A percentile compares a stretch with the other conserved stretches of the same genome.
Conservation (phyloP, 2,888 invertebrate genomes). For the Eupithecia centaureata region DNA sequence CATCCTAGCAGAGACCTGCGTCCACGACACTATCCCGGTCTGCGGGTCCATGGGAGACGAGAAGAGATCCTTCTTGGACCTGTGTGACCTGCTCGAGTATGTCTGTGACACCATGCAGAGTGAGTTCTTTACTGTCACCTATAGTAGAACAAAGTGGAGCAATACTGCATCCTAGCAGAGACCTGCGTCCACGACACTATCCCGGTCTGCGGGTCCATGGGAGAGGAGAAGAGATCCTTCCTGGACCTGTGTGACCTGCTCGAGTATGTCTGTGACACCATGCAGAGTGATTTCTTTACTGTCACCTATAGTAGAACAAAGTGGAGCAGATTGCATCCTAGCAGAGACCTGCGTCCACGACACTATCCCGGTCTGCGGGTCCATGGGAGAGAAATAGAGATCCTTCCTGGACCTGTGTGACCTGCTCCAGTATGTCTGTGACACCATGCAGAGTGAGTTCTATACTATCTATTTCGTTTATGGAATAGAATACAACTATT, state of each 20-base stretch:
- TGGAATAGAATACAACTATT: too few species aligned
- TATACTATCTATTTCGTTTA: background rate
- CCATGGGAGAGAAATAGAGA: constrained; percentile 62
- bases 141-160: constrained; percentile 66
- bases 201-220: constrained; percentile 69
- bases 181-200: constrained; percentile 74
- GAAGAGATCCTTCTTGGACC: constrained; percentile 66
- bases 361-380: constrained; percentile 70
- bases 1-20: constrained; percentile 63
- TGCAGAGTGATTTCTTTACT: constrained; percentile 58
- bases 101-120: constrained; percentile 70
- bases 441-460: constrained; percentile 64
- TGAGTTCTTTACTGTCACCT: constrained; percentile 44
- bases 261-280: constrained; percentile 71
- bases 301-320: constrained; percentile 56
- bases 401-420: constrained; percentile 74
- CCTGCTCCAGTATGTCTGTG: constrained; percentile 70
- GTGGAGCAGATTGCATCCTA: constrained; percentile 63
- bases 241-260: constrained; percentile 71
- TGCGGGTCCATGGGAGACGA: constrained; percentile 70
- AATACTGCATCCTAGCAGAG: constrained; percentile 65
- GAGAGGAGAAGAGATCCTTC: constrained; percentile 64
- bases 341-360: constrained; percentile 74
- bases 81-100: constrained; percentile 71
- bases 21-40: constrained; percentile 72